phyloP scores from a whole-genome alignment of 1,140 invertebrate genomes.

The Trachymyrmex septentrionalis region DNA sequence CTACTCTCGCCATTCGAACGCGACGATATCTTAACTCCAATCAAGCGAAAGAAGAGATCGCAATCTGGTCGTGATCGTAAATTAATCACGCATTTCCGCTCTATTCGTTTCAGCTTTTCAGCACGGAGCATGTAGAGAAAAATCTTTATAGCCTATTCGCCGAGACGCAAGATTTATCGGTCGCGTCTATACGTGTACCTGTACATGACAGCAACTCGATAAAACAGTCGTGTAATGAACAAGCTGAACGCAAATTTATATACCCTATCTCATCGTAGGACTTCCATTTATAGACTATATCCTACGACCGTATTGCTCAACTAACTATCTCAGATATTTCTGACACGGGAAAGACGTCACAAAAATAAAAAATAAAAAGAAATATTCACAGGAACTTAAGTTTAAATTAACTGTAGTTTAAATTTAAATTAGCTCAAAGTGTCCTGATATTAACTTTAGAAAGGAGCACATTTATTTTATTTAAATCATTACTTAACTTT shows the following conservation, averaged over 20 bases:
- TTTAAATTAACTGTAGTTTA: constrained; percentile 9
- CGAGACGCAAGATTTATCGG: constrained; percentile 79
- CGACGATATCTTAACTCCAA: constrained; percentile 15
- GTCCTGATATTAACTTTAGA: neutral
- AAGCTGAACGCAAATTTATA: constrained; percentile 82
- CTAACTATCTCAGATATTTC: constrained; percentile 28
- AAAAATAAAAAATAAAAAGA: neutral
- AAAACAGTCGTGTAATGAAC: constrained; percentile 84
- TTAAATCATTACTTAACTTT: constrained; percentile 1
- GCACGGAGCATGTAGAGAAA: constrained; percentile 61
- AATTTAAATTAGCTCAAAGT: constrained; percentile 15
- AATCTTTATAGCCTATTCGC: constrained; percentile 68
- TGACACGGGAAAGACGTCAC: neutral
- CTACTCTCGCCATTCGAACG: neutral
- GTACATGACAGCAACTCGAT: constrained; percentile 83
- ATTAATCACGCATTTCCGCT: constrained; percentile 64
- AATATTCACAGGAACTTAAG: neutral
- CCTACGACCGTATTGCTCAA: constrained; percentile 13
- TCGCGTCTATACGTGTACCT: constrained; percentile 70
- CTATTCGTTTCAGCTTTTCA: constrained; percentile 42
- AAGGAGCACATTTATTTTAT: neutral
- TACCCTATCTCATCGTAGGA: constrained; percentile 60
- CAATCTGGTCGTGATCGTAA: constrained; percentile 57
- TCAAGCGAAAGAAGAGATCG: constrained; percentile 36
- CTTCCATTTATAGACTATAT: constrained; percentile 33